Evolutionary conservation across 1,140 invertebrate genomes (phyloP), one percentile per base, ranked within the genome.

Genomic region (Mizuhopecten yessoensis): DNA sequence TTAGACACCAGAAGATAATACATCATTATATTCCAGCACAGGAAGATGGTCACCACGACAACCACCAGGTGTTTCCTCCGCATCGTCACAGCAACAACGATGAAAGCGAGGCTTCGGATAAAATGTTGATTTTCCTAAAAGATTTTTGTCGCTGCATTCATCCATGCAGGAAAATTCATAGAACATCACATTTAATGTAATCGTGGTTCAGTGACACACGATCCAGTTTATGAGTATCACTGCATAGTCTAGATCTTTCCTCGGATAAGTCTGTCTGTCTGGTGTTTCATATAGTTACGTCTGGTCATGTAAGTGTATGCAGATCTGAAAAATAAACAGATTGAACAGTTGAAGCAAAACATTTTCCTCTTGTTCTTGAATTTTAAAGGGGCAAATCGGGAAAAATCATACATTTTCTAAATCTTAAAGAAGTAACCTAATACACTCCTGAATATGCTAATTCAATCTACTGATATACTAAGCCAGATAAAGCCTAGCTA

Each of bases 1-100:
- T 88, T 90, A 45, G 91, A 91, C 13, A 92, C 89, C 34, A 94
- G 90, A n/a, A 93, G 86, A 33, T 93, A 91, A 49, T 93, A 93
- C 88, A 93, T 94, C 33, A 93, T 86, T 15, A 93, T 75, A 57
- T 93, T 94, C 94, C 93, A 94, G 7, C 90, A 90, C 23, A 93
- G 91, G 89, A 94, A 93, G 49, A 94, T 89, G 10, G 91, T 87
- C 39, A 93, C 89, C 33, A 93, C 86, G 9, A 92, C 88, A 36
- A 88, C 88, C 49, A 92, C 92, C 36, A 93, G 34, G 33, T 93
- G 91, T 87, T 93, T 93, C 49, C 88, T 91, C 86, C 92, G 92
- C 91, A 93, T 90, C n/a, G 57, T 75, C 57, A 75, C 15, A 17
- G 57, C n/a, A 75, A 75, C 57, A 11, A 29, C 2, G n/a, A 75